Conservation (phyloP, 2,797 vertebrate genomes). For the Sebastes oblongus region DNA sequence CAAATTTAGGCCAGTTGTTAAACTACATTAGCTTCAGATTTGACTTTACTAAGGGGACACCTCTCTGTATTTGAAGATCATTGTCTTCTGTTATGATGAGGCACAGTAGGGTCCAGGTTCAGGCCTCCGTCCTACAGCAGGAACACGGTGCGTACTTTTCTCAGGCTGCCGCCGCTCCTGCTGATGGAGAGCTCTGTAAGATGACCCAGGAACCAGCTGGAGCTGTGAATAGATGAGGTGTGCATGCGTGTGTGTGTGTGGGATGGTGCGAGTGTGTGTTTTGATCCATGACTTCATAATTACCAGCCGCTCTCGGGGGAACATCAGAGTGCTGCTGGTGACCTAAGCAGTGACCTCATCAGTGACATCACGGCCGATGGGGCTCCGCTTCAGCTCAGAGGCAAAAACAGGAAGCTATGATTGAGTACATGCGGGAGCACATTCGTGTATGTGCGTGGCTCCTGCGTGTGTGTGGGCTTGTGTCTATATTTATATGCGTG, state of each 20-base stretch:
- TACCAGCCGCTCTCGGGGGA: constrained; percentile 55
- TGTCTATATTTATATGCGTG: constrained; percentile 29
- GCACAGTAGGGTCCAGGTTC: not conserved
- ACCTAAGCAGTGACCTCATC: constrained; percentile 79
- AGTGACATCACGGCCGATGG: constrained; percentile 73
- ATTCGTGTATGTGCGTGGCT: constrained; percentile 26
- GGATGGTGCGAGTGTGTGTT: constrained; percentile 16
- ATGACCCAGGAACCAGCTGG: constrained; percentile 64
- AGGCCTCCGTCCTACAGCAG: not conserved
- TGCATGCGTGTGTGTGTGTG: not conserved
- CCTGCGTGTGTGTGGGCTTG: constrained; percentile 39
- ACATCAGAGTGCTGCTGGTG: constrained; percentile 65
- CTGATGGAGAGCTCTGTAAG: constrained; percentile 42
- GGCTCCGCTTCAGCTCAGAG: constrained; percentile 41
- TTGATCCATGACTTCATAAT: constrained; percentile 77
- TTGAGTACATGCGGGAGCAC: constrained; percentile 52
- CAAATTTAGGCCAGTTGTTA: too few relatives aligned
- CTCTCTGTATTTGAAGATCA: not conserved
- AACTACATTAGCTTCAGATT: too few relatives aligned
- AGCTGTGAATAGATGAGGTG: constrained; percentile 46
- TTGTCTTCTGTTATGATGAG: not conserved
- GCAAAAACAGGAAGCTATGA: constrained; percentile 73
- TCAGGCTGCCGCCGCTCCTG: constrained; percentile 27
- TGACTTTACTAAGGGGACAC: not conserved
- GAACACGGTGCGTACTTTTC: not conserved